A percentile compares a stretch with the other conserved stretches of the same genome.
Evolutionary conservation across 2,797 vertebrate genomes (phyloP).

Genomic region (Tolypeutes matacus): DNA sequence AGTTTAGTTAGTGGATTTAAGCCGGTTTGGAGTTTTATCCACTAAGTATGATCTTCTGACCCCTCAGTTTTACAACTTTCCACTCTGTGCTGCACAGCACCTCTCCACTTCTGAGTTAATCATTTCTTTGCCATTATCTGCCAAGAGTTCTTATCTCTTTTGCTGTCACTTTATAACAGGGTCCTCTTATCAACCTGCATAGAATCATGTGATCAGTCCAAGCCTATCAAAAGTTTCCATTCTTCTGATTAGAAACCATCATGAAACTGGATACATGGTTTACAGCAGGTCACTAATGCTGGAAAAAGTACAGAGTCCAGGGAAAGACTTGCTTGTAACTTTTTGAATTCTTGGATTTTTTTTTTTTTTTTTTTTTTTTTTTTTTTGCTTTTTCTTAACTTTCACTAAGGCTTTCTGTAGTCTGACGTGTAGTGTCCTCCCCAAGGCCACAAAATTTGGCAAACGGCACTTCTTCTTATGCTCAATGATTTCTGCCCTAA

Average conservation of each 20-base stretch:
- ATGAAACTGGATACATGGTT: conserved; percentile 90
- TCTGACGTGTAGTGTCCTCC: conserved; percentile 67
- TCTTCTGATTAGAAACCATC: conserved; percentile 91
- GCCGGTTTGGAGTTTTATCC: conserved; percentile 87
- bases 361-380: conserved; percentile 74
- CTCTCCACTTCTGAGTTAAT: conserved; percentile 94
- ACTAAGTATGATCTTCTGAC: conserved; percentile 89
- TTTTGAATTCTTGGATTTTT: conserved; percentile 88
- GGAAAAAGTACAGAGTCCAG: conserved; percentile 90
- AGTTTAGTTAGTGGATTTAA: conserved; percentile 89
- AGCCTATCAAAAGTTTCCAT: conserved; percentile 91
- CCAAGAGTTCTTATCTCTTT: conserved; percentile 95
- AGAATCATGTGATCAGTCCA: conserved; percentile 86
- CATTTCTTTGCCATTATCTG: conserved; percentile 95
- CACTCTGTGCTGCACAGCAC: conserved; percentile 85
- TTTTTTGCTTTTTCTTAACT: conserved; percentile 86
- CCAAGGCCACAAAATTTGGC: conserved; percentile 88
- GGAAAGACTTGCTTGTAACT: conserved; percentile 87
- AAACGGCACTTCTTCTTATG: conserved; percentile 83
- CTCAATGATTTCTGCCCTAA: conserved; percentile 87
- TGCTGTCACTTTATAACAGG: conserved; percentile 98
- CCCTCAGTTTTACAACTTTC: conserved; percentile 88
- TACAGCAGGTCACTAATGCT: conserved; percentile 90
- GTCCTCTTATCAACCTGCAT: conserved; percentile 91
- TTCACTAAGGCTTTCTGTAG: conserved; percentile 87